Percentiles rank a stretch among this genome's conserved stretches.
These are phyloP conservation scores for Triops cancriformis DNA, from an alignment of 1,140 invertebrate genomes.

Conservation along the genomic window DNA sequence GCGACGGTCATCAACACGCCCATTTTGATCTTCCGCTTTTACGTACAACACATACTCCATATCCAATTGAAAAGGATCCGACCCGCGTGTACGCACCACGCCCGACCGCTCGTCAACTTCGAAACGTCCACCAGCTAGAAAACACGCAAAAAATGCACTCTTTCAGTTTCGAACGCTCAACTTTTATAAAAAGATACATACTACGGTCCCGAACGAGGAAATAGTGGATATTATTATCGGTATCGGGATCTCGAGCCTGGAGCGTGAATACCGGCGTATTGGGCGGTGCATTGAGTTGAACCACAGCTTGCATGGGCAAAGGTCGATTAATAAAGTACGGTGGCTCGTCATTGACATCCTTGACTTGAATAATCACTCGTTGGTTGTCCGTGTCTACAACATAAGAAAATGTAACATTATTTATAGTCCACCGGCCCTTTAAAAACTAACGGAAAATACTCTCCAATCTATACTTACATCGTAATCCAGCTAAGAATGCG, in stretches of 20 bases:
- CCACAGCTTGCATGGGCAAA: constrained; percentile 90
- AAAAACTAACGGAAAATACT: not conserved
- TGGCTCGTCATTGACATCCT: constrained; percentile 91
- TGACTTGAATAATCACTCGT: constrained; percentile 85
- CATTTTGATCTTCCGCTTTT: constrained; percentile 91
- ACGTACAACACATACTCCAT: constrained; percentile 95
- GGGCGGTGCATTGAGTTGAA: constrained; percentile 84
- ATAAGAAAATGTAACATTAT: constrained; percentile 32
- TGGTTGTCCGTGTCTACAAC: constrained; percentile 85
- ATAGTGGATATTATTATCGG: constrained; percentile 90
- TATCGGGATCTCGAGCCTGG: constrained; percentile 88
- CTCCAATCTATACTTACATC: not conserved
- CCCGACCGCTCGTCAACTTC: constrained; percentile 87
- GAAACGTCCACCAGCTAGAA: constrained; percentile 59
- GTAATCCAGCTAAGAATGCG: not conserved
- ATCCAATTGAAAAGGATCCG: constrained; percentile 83
- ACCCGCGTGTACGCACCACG: constrained; percentile 81
- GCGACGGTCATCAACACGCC: constrained; percentile 72
- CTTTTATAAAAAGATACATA: constrained; percentile 37
- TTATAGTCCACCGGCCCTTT: not conserved
- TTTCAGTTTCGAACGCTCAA: not conserved
- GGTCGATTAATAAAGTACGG: constrained; percentile 92
- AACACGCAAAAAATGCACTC: not conserved
- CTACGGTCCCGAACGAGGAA: constrained; percentile 85
- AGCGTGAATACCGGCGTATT: constrained; percentile 93